Evolutionary conservation across 2,113 vertebrate genomes (phyloP).

Genomic region (Cephalopterus ornatus): DNA sequence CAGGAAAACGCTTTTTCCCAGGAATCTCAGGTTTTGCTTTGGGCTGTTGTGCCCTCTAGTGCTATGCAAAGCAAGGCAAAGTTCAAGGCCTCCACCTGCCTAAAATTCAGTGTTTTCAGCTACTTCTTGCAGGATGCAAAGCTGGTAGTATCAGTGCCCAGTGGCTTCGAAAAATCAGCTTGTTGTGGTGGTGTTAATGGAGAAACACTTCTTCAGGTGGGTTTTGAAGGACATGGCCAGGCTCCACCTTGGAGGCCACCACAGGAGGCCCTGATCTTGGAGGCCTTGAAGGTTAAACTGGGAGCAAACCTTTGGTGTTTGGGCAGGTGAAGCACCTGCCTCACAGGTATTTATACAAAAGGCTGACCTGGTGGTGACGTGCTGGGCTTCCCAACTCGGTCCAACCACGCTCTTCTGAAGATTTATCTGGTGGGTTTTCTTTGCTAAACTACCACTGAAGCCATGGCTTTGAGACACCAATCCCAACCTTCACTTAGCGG

Average conservation of each 20-base stretch:
- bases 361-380: rapidly evolving
- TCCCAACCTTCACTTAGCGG: background rate
- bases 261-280: background rate
- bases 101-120: background rate
- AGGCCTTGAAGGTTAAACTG: background rate
- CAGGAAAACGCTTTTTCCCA: background rate
- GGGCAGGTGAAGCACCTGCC: background rate
- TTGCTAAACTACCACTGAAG: background rate
- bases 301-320: background rate
- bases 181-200: background rate
- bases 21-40: background rate
- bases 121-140: background rate
- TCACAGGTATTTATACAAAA: background rate
- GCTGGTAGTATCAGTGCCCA: rapidly evolving
- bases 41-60: slow-evolving; percentile 18
- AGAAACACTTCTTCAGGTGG: background rate
- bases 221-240: background rate
- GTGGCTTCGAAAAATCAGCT: rapidly evolving
- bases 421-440: background rate
- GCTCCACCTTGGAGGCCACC: background rate
- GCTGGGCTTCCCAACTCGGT: background rate
- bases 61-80: background rate
- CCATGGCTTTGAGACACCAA: background rate
- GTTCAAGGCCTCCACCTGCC: background rate
- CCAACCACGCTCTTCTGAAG: background rate